Percentiles rank a stretch among this genome's conserved stretches.
Evolutionary conservation across 2,888 invertebrate species (phyloP).

Genomic region (Metopia argyrocephala): DNA sequence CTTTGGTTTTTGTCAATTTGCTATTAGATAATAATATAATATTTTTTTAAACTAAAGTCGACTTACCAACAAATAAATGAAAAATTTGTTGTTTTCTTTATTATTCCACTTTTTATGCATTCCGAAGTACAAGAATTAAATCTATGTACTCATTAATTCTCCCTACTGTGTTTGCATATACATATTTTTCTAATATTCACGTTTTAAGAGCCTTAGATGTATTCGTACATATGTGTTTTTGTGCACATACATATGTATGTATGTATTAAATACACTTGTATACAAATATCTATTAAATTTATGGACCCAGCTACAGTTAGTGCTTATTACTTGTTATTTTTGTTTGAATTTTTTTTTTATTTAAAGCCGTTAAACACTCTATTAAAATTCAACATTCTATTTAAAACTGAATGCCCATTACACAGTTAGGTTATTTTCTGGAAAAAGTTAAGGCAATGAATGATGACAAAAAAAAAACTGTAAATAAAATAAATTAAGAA

Average conservation of each 20-base stretch:
- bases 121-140: no score
- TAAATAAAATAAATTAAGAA: no score
- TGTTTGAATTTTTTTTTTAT: slow-evolving; percentile 54
- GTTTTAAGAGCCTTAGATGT: background rate
- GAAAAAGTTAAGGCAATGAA: slow-evolving; percentile 68
- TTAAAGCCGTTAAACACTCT: background rate
- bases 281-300: background rate
- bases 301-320: slow-evolving; percentile 33
- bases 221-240: background rate
- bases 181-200: background rate
- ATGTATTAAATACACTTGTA: background rate
- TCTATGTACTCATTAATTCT: no score
- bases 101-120: no score
- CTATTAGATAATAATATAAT: no score
- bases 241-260: background rate
- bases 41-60: no score
- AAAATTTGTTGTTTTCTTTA: no score
- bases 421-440: slow-evolving; percentile 70
- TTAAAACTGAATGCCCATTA: slow-evolving; percentile 69
- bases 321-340: slow-evolving; percentile 62
- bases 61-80: no score
- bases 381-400: slow-evolving; percentile 27
- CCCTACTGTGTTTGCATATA: no score
- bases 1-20: no score
- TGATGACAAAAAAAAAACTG: background rate